These are phyloP conservation scores for Sterrhoptilus dennistouni DNA, from an alignment of 2,113 vertebrate species.

Conservation along the genomic window DNA sequence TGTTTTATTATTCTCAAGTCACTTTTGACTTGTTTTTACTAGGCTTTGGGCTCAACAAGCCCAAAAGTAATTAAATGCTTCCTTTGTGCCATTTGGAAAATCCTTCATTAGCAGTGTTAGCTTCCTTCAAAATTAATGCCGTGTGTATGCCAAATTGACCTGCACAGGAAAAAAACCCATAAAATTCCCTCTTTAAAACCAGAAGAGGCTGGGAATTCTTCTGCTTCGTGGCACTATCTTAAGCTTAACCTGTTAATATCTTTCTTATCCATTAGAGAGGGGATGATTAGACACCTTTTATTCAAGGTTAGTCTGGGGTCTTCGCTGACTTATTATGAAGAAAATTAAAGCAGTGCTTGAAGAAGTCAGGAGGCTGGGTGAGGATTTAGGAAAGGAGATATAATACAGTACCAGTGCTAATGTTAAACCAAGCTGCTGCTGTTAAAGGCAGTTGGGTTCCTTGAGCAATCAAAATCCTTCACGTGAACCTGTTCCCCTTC, in stretches of 20 bases:
- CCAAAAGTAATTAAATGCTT: constrained; percentile 45
- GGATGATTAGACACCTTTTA: background rate
- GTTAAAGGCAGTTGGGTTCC: background rate
- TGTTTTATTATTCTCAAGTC: constrained; percentile 42
- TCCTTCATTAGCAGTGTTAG: constrained; percentile 10
- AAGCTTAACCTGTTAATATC: background rate
- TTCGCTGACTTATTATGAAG: background rate
- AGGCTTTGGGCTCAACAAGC: constrained; percentile 8
- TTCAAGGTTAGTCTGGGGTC: background rate
- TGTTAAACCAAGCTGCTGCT: background rate
- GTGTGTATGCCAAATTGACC: background rate
- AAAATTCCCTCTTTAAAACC: background rate
- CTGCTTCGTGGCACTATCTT: background rate
- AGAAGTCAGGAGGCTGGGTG: background rate
- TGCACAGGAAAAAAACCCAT: background rate
- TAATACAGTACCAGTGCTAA: background rate
- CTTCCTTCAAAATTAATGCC: background rate
- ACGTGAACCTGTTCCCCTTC: background rate
- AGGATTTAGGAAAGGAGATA: background rate
- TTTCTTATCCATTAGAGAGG: background rate
- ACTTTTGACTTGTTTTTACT: constrained; percentile 55
- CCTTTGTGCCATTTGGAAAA: constrained; percentile 38
- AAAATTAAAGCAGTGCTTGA: background rate
- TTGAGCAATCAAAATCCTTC: background rate
- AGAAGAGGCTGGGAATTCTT: background rate